Evolutionary conservation across 1,140 invertebrate genomes (phyloP).

Genomic region (Lutraria rhynchaena): DNA sequence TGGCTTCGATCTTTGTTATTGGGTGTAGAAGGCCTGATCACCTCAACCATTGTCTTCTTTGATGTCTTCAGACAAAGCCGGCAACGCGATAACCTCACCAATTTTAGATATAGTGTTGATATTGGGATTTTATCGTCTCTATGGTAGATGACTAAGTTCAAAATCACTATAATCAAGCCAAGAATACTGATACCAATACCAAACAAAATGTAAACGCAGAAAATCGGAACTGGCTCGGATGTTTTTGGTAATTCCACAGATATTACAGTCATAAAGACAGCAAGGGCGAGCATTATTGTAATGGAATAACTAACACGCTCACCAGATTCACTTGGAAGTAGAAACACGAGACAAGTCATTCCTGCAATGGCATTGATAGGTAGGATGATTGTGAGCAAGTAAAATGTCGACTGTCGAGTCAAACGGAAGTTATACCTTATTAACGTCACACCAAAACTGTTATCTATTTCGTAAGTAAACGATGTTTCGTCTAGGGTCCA

Average conservation of each 20-base stretch:
- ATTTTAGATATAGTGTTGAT: not conserved
- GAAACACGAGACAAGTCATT: slow-evolving; percentile 84
- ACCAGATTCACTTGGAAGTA: slow-evolving; percentile 84
- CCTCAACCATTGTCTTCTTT: not conserved
- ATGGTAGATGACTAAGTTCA: slow-evolving; percentile 2
- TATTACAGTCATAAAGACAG: slow-evolving; percentile 85
- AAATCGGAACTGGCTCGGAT: slow-evolving; percentile 81
- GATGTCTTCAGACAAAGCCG: not conserved
- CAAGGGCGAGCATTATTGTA: slow-evolving; percentile 84
- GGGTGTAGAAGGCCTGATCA: not conserved
- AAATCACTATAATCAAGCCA: not conserved
- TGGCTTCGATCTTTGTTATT: not conserved
- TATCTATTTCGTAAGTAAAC: not conserved
- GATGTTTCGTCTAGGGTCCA: slow-evolving; percentile 4
- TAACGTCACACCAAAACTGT: not conserved
- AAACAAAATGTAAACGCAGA: slow-evolving; percentile 74
- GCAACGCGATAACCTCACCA: not conserved
- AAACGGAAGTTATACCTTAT: slow-evolving; percentile 6
- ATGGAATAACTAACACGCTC: slow-evolving; percentile 85
- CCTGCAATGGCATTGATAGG: slow-evolving; percentile 84
- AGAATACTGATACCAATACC: not conserved
- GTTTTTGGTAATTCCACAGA: slow-evolving; percentile 85
- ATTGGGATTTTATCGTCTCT: not conserved
- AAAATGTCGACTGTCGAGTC: slow-evolving; percentile 73
- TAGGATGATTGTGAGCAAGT: slow-evolving; percentile 84